These are phyloP conservation scores for Vipera latastei DNA, from an alignment of 2,797 vertebrate genomes.

Conservation along the genomic window DNA sequence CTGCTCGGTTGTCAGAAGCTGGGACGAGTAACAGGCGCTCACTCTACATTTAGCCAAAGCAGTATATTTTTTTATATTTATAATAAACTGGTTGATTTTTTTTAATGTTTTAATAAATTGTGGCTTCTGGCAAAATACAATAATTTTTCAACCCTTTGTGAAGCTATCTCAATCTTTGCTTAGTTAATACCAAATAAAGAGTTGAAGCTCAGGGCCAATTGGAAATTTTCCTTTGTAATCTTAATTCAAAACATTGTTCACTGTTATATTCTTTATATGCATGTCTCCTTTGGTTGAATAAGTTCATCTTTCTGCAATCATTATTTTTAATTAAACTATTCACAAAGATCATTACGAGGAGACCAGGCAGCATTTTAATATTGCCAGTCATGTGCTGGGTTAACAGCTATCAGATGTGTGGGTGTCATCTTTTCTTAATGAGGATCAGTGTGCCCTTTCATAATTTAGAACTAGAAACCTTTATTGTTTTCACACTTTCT, in stretches of 20 bases:
- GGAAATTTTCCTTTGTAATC: conserved; percentile 1
- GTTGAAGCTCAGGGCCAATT: not conserved
- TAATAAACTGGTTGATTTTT: not conserved
- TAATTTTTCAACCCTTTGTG: conserved; percentile 17
- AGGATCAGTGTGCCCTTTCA: conserved; percentile 55
- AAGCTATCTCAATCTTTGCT: not conserved
- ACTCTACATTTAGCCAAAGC: not conserved
- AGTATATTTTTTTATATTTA: not conserved
- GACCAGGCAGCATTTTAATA: conserved; percentile 6
- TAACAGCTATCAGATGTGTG: conserved; percentile 54
- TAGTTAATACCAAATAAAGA: not conserved
- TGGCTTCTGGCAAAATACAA: not conserved
- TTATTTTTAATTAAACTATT: conserved; percentile 18
- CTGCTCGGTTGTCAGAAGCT: too few species aligned
- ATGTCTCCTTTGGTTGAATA: not conserved
- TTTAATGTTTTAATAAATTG: not conserved
- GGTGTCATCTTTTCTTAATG: conserved; percentile 49
- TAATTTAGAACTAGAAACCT: conserved; percentile 40
- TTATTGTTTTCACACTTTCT: conserved; percentile 40
- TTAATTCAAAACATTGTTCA: conserved; percentile 10
- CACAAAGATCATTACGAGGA: conserved; percentile 23
- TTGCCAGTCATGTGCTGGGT: not conserved
- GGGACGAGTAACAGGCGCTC: too few species aligned
- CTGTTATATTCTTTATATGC: conserved; percentile 12
- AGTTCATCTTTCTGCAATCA: conserved; percentile 14